Evolutionary conservation across 1,140 invertebrate species (phyloP), one percentile per base, ranked within the genome.

Genomic region (Hycleus cichorii): DNA sequence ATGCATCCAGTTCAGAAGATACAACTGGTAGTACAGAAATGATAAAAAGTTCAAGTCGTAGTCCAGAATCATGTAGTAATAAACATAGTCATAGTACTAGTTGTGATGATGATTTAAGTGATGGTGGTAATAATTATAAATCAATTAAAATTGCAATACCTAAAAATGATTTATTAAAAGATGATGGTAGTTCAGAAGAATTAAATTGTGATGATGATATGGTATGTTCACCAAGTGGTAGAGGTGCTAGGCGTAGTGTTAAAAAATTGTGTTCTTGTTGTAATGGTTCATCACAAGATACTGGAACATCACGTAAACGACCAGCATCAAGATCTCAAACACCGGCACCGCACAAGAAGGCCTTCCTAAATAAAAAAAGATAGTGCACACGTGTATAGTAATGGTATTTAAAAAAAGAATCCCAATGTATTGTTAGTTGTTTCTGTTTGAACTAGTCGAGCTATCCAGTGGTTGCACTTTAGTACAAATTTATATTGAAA

Each of bases 281-380:
- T 53, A 71, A 73, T 61, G 70, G 70, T 39, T 60, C 65, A 7
- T 32, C 7, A 42, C 64, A 70, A 53, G 65, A 66, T 51, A 57
- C 47, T 42, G 60, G 43, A 26, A 52, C 60, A 49, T 60, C 63
- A 10, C 64, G 67, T 38, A 72, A 72, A 58, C 62, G 70, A 57
- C 60, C 67, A 12, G 54, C 60, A 39, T 62, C 64, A n/a, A 66
- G 59, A 54, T 62, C 60, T 11, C 70, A 68, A 32, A 69, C 65
- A 32, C 63, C 66, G 27, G 47, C 59, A 40, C 58, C 65, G 53
- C 66, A 68, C 58, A 73, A 73, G 50, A 73, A 72, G 57, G 56
- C 69, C 53, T 66, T 72, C 49, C 50, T 63, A 24, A 69, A 49
- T 58, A 73, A 72, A 59, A 73, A 73, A 58, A 73, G 72, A 71